A percentile compares a stretch with the other conserved stretches of the same genome.
These are phyloP conservation scores for Chorisops tibialis DNA, from an alignment of 2,888 invertebrate genomes.

Conservation along the genomic window DNA sequence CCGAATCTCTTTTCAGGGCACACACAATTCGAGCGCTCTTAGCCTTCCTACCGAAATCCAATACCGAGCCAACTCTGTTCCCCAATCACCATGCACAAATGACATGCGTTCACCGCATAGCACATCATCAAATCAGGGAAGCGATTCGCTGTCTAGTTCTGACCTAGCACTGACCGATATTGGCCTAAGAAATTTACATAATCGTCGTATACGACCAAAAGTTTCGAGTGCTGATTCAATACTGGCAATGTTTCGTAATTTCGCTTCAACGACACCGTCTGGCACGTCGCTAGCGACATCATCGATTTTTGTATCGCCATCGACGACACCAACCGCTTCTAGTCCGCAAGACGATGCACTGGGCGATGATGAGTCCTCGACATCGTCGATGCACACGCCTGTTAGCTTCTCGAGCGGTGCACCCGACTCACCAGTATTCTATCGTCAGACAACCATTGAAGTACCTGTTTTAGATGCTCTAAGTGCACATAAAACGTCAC, in stretches of 20 bases:
- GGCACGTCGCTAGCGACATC: constrained; percentile 48
- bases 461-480: constrained; percentile 66
- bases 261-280: constrained; percentile 63
- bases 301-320: constrained; percentile 63
- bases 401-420: constrained; percentile 59
- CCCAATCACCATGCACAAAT: constrained; percentile 64
- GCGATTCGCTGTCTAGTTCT: constrained; percentile 72
- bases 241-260: constrained; percentile 73
- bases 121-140: constrained; percentile 72
- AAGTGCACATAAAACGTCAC: constrained; percentile 62
- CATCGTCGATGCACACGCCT: constrained; percentile 63
- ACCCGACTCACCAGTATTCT: constrained; percentile 62
- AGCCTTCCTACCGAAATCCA: constrained; percentile 46
- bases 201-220: constrained; percentile 54
- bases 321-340: constrained; percentile 70
- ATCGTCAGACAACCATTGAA: constrained; percentile 55
- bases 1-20: constrained; percentile 37
- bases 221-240: constrained; percentile 77
- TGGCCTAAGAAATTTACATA: constrained; percentile 55
- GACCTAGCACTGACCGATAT: constrained; percentile 63
- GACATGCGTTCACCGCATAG: constrained; percentile 63
- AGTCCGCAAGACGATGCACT: constrained; percentile 70
- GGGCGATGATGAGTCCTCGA: constrained; percentile 68
- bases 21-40: constrained; percentile 44
- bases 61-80: constrained; percentile 53